These are phyloP conservation scores for Carcharodon carcharias DNA, from an alignment of 2,797 vertebrate genomes.

Conservation along the genomic window DNA sequence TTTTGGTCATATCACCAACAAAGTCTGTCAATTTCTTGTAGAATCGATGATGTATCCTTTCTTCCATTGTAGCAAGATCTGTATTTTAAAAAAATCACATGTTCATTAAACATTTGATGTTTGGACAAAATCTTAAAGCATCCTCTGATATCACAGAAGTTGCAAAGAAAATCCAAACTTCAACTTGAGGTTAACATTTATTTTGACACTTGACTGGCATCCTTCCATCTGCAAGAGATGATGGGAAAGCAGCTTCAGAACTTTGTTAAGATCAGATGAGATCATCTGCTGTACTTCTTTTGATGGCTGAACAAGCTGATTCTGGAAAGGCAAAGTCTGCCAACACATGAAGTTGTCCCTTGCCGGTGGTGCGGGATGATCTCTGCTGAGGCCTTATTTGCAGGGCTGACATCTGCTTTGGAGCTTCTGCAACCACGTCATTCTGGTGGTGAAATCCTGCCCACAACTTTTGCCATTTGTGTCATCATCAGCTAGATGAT, in stretches of 20 bases:
- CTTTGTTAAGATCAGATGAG: too few relatives aligned
- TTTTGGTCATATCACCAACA: conserved; percentile 98
- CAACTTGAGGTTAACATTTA: background rate
- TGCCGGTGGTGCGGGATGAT: too few relatives aligned
- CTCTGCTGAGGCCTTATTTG: too few relatives aligned
- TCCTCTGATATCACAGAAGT: conserved; percentile 34
- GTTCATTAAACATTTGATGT: conserved; percentile 39
- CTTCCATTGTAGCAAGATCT: conserved; percentile 96
- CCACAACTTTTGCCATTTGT: too few relatives aligned
- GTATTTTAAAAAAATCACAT: conserved; percentile 46
- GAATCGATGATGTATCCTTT: conserved; percentile 78
- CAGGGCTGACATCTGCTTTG: too few relatives aligned
- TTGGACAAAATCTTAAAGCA: conserved; percentile 32
- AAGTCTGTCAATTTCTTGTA: conserved; percentile 94
- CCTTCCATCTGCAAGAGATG: background rate
- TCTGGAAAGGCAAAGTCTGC: too few relatives aligned
- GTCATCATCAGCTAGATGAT: too few relatives aligned
- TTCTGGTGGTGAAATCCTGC: too few relatives aligned
- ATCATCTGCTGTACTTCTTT: background rate
- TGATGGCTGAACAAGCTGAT: background rate
- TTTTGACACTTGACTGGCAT: background rate
- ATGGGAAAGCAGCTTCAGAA: background rate
- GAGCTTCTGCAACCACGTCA: too few relatives aligned
- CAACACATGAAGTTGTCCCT: too few relatives aligned
- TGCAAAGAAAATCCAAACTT: background rate